Evolutionary conservation across 2,113 vertebrate species (phyloP).

Genomic region (Leuciscus idus): DNA sequence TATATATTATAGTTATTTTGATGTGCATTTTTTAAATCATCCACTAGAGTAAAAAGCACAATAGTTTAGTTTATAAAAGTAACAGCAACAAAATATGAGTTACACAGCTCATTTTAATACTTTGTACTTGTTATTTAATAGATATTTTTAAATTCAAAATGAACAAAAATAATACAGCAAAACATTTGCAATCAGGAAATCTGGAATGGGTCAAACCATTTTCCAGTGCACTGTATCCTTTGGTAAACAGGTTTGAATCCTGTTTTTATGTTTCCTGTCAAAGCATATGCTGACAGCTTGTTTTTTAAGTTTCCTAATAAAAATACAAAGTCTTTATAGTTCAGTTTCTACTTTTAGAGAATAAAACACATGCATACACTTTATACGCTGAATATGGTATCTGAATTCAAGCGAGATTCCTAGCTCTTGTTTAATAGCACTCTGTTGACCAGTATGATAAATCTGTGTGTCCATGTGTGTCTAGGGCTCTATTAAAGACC

Average conservation of each 20-base stretch:
- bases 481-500: slow-evolving; percentile 92
- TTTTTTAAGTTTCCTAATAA: slow-evolving; percentile 22
- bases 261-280: slow-evolving; percentile 16
- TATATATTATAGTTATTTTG: too few species aligned
- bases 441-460: slow-evolving; percentile 2
- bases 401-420: background rate
- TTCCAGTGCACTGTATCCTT: background rate
- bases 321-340: background rate
- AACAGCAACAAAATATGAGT: background rate
- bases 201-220: background rate
- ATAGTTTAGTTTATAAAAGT: background rate
- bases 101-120: background rate
- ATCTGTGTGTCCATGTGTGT: slow-evolving; percentile 38
- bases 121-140: background rate
- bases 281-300: background rate
- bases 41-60: background rate
- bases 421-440: background rate
- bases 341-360: background rate
- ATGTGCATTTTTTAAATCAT: background rate
- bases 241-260: slow-evolving; percentile 12
- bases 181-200: background rate
- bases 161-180: background rate
- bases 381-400: background rate
- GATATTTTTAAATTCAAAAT: background rate
- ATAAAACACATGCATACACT: background rate